Evolutionary conservation across 1,140 invertebrate species (phyloP).

Genomic region (Drosophila pseudoananassae): DNA sequence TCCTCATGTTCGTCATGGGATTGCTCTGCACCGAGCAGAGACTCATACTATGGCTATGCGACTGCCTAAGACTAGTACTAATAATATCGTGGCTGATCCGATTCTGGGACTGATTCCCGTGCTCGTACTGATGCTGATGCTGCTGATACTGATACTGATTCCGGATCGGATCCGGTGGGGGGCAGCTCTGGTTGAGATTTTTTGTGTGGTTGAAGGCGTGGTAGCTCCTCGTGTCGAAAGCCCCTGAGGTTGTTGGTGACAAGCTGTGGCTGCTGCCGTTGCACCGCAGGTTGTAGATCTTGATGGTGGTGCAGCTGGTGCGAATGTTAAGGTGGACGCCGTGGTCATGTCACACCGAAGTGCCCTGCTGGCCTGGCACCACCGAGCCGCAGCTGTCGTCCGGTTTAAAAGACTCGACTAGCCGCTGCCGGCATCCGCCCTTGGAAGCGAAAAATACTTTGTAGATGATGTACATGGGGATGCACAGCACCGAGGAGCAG

Average conservation of each 20-base stretch:
- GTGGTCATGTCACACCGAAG: conserved; percentile 83
- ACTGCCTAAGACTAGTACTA: conserved; percentile 65
- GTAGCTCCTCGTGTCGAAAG: conserved; percentile 34
- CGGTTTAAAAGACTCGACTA: conserved; percentile 69
- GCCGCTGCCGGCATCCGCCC: conserved; percentile 84
- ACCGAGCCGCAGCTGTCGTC: conserved; percentile 67
- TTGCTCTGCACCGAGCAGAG: conserved; percentile 60
- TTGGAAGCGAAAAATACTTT: conserved; percentile 90
- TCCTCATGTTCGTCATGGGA: conserved; percentile 38
- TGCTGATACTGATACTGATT: neutral
- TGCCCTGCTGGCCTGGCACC: conserved; percentile 82
- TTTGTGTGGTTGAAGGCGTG: conserved; percentile 78
- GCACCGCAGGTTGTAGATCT: conserved; percentile 69
- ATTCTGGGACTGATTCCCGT: conserved; percentile 28
- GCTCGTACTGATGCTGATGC: conserved; percentile 3
- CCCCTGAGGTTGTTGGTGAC: conserved; percentile 76
- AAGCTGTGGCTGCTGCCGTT: conserved; percentile 68
- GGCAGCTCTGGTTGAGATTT: conserved; percentile 64
- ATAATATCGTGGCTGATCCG: conserved; percentile 58
- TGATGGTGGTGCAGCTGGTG: conserved; percentile 62
- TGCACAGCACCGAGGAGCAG: conserved; percentile 95
- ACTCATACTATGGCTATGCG: conserved; percentile 60
- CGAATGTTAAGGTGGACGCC: conserved; percentile 69
- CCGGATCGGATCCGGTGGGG: conserved; percentile 6
- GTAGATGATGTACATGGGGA: conserved; percentile 94